Percentiles rank a stretch among this genome's conserved stretches.
Evolutionary conservation across 1,140 invertebrate species (phyloP).

Genomic region (Hyles vespertilio): DNA sequence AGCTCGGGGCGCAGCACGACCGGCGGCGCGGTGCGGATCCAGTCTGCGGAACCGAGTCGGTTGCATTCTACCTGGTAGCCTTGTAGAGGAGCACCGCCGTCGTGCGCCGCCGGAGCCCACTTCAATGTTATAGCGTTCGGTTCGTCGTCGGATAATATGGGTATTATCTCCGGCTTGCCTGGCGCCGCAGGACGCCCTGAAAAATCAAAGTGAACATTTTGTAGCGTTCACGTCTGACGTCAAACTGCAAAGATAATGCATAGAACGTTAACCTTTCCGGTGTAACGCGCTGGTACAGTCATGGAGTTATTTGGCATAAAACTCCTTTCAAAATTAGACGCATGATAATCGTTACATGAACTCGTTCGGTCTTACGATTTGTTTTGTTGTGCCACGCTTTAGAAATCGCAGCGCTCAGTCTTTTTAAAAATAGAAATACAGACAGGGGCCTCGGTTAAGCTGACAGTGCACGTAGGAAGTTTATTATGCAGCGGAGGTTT

Average conservation of each 20-base stretch:
- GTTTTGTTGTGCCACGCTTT: constrained; percentile 71
- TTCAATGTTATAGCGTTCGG: constrained; percentile 91
- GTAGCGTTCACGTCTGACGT: too few species aligned
- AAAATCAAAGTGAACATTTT: constrained; percentile 34
- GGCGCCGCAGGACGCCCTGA: constrained; percentile 85
- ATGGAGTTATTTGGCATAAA: constrained; percentile 49
- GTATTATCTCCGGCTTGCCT: constrained; percentile 84
- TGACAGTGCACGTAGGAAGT: background rate
- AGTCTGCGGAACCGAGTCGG: constrained; percentile 84
- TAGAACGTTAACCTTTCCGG: constrained; percentile 24
- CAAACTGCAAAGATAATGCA: constrained; percentile 7
- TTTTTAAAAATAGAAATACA: constrained; percentile 65
- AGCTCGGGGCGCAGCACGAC: constrained; percentile 83
- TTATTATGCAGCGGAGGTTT: background rate
- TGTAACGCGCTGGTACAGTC: constrained; percentile 18
- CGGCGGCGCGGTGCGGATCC: constrained; percentile 84
- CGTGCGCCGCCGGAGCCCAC: constrained; percentile 88
- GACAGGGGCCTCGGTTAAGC: constrained; percentile 29
- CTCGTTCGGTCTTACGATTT: constrained; percentile 60
- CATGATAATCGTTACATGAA: constrained; percentile 62
- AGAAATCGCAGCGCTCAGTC: constrained; percentile 59
- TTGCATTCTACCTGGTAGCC: constrained; percentile 90
- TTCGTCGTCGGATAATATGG: constrained; percentile 80
- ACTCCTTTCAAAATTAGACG: constrained; percentile 58
- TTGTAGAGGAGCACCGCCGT: constrained; percentile 93